phyloP scores from a whole-genome alignment of 2,113 vertebrate species.

The Hassar affinis region DNA sequence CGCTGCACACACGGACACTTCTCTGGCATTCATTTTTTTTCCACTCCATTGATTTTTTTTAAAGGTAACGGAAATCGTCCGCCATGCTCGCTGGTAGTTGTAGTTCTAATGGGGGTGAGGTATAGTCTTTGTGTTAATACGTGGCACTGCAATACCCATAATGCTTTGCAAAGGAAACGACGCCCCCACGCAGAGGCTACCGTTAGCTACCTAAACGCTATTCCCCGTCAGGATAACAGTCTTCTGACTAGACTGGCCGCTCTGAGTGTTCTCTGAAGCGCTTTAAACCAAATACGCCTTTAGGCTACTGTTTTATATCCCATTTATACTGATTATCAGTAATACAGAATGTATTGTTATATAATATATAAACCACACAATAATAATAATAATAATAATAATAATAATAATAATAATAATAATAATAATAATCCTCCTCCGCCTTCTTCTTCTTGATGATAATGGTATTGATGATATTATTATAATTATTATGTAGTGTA shows the following conservation, averaged over 20 bases:
- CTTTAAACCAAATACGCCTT: no score
- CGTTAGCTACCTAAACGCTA: not conserved
- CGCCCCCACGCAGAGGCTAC: constrained; percentile 12
- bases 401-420: no score
- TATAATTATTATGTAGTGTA: no score
- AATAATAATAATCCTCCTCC: no score
- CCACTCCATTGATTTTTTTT: constrained; percentile 63
- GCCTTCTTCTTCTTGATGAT: no score
- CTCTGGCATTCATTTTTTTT: constrained; percentile 60
- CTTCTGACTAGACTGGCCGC: not conserved
- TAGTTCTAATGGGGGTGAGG: constrained; percentile 58
- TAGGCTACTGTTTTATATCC: not conserved
- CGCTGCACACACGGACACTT: constrained; percentile 57
- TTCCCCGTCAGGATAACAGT: not conserved
- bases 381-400: not conserved
- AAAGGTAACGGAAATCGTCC: constrained; percentile 68
- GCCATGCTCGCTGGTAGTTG: constrained; percentile 65
- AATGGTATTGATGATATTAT: no score
- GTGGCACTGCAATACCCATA: constrained; percentile 44
- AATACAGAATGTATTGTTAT: no score
- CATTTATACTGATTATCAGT: not conserved
- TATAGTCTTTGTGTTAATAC: not conserved
- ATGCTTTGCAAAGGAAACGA: constrained; percentile 43
- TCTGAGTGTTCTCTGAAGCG: not conserved
- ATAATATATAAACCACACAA: not conserved